Evolutionary conservation across 2,888 invertebrate species (phyloP).

Genomic region (Branchipolynoe longqiensis): DNA sequence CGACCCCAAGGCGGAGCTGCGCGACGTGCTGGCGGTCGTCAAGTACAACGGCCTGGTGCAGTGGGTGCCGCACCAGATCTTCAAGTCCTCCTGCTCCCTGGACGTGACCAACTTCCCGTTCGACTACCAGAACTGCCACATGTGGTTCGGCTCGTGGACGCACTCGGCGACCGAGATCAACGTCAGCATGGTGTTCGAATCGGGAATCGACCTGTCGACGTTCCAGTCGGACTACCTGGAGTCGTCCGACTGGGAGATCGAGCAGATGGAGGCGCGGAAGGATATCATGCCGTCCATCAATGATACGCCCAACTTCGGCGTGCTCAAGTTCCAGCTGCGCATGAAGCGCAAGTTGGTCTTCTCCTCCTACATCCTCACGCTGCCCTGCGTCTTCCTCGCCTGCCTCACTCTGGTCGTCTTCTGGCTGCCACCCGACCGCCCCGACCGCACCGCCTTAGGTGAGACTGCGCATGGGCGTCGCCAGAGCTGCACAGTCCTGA

Average conservation of each 20-base stretch:
- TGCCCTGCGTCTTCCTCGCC: conserved; percentile 64
- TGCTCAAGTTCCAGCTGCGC: conserved; percentile 60
- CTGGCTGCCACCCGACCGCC: conserved; percentile 64
- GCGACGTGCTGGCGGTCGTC: conserved; percentile 59
- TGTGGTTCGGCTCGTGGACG: conserved; percentile 64
- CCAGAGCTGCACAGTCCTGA: no score
- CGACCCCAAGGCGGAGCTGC: conserved; percentile 48
- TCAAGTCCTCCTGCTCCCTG: conserved; percentile 58
- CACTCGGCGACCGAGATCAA: conserved; percentile 54
- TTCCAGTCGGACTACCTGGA: conserved; percentile 65
- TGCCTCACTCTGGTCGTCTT: conserved; percentile 62
- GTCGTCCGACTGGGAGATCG: conserved; percentile 61
- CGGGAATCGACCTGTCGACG: conserved; percentile 62
- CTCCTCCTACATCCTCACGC: conserved; percentile 62
- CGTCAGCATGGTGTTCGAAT: conserved; percentile 59
- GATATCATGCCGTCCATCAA: conserved; percentile 52
- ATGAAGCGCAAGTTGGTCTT: conserved; percentile 64
- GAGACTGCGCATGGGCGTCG: no score
- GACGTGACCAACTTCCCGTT: conserved; percentile 64
- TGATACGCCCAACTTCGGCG: conserved; percentile 53
- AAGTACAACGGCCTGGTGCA: conserved; percentile 51
- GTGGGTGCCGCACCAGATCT: conserved; percentile 62
- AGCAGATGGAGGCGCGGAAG: conserved; percentile 24
- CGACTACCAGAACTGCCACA: conserved; percentile 62
- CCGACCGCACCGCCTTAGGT: conserved; percentile 63